phyloP scores from a whole-genome alignment of 92 coral and sea anemone species.

The Micromussa lordhowensis region DNA sequence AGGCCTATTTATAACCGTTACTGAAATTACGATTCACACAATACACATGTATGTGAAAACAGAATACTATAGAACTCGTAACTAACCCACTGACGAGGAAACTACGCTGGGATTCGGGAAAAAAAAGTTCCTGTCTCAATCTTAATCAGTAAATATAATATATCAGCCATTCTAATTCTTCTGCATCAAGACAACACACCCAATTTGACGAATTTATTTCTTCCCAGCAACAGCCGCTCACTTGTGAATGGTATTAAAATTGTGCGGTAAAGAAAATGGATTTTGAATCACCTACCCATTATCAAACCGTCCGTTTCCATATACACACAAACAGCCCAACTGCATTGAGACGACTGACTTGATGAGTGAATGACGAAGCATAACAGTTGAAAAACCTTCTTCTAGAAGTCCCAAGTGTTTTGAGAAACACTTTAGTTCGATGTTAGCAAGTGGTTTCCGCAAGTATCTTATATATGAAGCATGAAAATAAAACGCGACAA shows the following conservation, averaged over 20 bases:
- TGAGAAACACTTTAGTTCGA: background rate
- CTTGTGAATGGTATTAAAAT: background rate
- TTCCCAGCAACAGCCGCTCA: background rate
- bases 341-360: conserved; percentile 12
- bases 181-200: background rate
- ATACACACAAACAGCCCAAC: conserved; percentile 1
- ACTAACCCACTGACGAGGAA: background rate
- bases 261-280: background rate
- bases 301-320: conserved; percentile 10
- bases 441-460: background rate
- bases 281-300: background rate
- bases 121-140: background rate
- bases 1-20: no score
- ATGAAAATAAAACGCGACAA: background rate
- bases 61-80: background rate
- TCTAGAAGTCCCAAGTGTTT: background rate
- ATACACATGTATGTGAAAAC: no score
- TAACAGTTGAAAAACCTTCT: background rate
- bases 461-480: background rate
- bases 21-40: no score
- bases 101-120: background rate
- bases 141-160: background rate
- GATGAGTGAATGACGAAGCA: background rate
- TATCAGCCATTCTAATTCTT: background rate
- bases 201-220: background rate